These are phyloP conservation scores for Helicoverpa zea DNA, from an alignment of 1,140 invertebrate species.

Conservation along the genomic window DNA sequence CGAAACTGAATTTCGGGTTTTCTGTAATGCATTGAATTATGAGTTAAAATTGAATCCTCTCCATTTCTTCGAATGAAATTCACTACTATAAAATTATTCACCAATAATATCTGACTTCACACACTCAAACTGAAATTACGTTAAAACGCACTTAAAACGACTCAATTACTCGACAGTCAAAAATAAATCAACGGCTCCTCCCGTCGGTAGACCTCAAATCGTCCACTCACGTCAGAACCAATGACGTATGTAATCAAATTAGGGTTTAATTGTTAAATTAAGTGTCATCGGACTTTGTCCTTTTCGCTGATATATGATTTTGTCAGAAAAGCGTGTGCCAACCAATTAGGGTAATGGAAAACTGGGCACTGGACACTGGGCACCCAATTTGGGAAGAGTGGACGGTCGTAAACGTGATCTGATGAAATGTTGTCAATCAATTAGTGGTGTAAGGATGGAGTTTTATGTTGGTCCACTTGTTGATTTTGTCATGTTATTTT, in stretches of 20 bases:
- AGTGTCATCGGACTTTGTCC: conserved; percentile 77
- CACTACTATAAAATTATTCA: no score
- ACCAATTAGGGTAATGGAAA: conserved; percentile 78
- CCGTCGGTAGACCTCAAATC: conserved; percentile 38
- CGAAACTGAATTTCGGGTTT: background rate
- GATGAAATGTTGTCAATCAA: conserved; percentile 49
- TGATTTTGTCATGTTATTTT: background rate
- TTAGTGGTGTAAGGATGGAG: conserved; percentile 22
- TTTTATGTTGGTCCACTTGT: conserved; percentile 15
- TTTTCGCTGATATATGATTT: conserved; percentile 79
- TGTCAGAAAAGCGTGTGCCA: conserved; percentile 69
- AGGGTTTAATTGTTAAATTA: conserved; percentile 85
- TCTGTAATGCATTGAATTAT: background rate
- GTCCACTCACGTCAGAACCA: conserved; percentile 61
- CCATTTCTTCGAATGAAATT: no score
- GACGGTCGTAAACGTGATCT: conserved; percentile 40
- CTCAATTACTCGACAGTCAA: background rate
- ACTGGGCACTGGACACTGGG: conserved; percentile 35
- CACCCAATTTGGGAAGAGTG: conserved; percentile 41
- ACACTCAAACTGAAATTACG: background rate
- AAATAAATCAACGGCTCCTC: conserved; percentile 28
- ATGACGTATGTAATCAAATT: conserved; percentile 85
- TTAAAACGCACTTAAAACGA: background rate
- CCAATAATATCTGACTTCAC: background rate
- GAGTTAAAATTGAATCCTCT: background rate